Conservation (phyloP, 2,888 invertebrate species). For the Rhopalosiphum nymphaeae region DNA sequence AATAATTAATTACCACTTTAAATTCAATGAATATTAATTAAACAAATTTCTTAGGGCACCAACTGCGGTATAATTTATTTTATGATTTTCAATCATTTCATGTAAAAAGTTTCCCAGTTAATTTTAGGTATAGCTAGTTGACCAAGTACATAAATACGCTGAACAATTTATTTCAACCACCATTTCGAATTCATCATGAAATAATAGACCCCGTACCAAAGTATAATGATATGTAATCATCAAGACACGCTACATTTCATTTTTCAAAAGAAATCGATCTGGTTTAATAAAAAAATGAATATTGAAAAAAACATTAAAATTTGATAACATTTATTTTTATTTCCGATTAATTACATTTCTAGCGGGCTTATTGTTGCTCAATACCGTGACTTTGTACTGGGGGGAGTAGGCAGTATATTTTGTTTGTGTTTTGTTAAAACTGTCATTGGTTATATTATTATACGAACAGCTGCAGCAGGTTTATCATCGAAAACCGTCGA, state of each 20-base stretch:
- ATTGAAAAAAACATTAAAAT: not conserved
- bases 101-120: slow-evolving; percentile 12
- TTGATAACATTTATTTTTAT: slow-evolving; percentile 19
- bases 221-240: slow-evolving; percentile 27
- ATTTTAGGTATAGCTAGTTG: not conserved
- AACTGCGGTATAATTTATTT: not conserved
- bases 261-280: slow-evolving; percentile 17
- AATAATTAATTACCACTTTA: slow-evolving; percentile 10
- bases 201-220: not conserved
- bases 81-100: slow-evolving; percentile 38
- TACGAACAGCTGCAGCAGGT: not conserved
- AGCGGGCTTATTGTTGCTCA: not conserved
- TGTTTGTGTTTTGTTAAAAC: not conserved
- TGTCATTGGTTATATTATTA: slow-evolving; percentile 20
- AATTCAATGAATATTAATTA: slow-evolving; percentile 16
- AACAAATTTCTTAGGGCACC: not conserved
- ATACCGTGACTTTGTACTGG: not conserved
- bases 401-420: not conserved
- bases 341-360: not conserved
- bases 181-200: not conserved
- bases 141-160: not conserved
- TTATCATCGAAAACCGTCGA: slow-evolving; percentile 8
- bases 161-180: not conserved
- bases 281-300: not conserved
- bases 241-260: not conserved